These are phyloP conservation scores for Stegodyphus mimosarum DNA, from an alignment of 1,140 invertebrate species.

Conservation along the genomic window DNA sequence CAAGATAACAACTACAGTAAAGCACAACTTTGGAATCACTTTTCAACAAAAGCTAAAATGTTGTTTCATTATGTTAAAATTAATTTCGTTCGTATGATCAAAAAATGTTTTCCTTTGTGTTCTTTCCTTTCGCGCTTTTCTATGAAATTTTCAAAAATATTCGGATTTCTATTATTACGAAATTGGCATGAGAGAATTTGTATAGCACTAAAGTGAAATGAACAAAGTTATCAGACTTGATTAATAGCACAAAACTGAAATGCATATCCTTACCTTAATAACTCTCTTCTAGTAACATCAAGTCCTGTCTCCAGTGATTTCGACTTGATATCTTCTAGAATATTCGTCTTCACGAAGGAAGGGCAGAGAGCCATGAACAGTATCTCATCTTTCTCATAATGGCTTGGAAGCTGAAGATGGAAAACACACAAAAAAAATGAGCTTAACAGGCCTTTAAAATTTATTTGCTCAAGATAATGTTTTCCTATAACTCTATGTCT, in stretches of 20 bases:
- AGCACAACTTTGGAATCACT: no score
- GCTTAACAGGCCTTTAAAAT: not conserved
- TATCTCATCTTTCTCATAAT: constrained; percentile 64
- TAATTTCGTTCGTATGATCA: no score
- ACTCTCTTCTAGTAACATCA: not conserved
- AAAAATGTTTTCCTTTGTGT: no score
- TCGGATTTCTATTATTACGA: not conserved
- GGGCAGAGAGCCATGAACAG: constrained; percentile 75
- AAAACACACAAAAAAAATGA: not conserved
- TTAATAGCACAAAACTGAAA: not conserved
- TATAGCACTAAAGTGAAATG: not conserved
- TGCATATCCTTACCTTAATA: not conserved
- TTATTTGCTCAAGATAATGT: not conserved
- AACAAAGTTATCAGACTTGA: not conserved
- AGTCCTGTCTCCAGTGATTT: not conserved
- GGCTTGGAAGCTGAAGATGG: constrained; percentile 11
- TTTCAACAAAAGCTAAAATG: no score
- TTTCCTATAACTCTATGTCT: not conserved
- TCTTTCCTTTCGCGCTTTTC: no score
- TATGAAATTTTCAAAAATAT: not conserved
- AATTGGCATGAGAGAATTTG: not conserved
- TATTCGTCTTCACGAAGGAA: constrained; percentile 76
- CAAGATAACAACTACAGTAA: no score
- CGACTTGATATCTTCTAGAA: constrained; percentile 68
- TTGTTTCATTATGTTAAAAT: no score